Conservation (phyloP, 2,797 vertebrate species). For the Coilia nasus region DNA sequence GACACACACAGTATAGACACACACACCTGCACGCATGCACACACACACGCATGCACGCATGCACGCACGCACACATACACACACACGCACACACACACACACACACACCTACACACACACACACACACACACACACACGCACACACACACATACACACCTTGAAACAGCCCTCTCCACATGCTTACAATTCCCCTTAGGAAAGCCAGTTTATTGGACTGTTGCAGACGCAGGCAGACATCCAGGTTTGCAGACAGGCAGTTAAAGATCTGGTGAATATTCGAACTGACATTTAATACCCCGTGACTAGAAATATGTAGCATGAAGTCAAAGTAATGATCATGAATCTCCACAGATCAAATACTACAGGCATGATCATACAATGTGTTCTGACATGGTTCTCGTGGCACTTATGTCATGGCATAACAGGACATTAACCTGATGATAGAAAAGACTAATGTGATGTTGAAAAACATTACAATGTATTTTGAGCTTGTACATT, state of each 20-base stretch:
- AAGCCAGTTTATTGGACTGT: not conserved
- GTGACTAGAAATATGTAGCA: constrained; percentile 14
- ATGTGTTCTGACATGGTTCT: not conserved
- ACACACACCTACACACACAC: no score
- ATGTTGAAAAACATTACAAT: not conserved
- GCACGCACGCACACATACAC: no score
- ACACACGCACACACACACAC: no score
- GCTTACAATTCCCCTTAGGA: not conserved
- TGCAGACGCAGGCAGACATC: constrained; percentile 13
- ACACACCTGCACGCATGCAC: no score
- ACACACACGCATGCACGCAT: no score
- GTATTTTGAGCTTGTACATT: not conserved
- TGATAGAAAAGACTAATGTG: not conserved
- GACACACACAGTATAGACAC: not conserved
- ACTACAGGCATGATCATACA: not conserved
- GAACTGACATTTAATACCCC: constrained; percentile 13
- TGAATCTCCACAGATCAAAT: not conserved
- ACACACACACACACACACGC: not conserved
- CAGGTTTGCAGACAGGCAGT: constrained; percentile 7
- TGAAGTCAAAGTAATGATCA: constrained; percentile 7
- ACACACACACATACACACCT: not conserved
- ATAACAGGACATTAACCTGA: not conserved
- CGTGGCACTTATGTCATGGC: not conserved
- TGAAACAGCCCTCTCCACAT: not conserved
- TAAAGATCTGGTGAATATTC: constrained; percentile 19